Percentiles rank a stretch among this genome's conserved stretches.
phyloP scores from a whole-genome alignment of 2,888 invertebrate genomes.

The Rhopalosiphum nymphaeae region DNA sequence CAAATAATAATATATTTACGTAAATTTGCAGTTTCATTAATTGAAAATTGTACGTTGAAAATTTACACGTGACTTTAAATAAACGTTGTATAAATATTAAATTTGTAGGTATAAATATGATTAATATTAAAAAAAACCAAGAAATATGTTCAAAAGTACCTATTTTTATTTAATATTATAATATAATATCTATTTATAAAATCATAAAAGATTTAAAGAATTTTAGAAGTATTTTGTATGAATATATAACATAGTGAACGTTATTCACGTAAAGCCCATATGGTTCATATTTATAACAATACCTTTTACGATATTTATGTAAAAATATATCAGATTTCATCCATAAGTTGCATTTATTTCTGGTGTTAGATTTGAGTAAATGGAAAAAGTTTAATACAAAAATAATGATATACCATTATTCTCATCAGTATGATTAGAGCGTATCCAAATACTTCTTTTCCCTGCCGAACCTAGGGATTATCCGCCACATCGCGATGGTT shows the following conservation, averaged over 20 bases:
- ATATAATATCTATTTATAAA: neutral
- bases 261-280: neutral
- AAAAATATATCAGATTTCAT: neutral
- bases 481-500: constrained; percentile 3
- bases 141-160: neutral
- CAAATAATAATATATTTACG: neutral
- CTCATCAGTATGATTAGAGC: constrained; percentile 32
- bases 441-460: constrained; percentile 18
- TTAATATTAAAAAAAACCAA: neutral
- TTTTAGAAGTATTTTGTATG: neutral
- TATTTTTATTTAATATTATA: neutral
- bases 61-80: neutral
- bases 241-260: neutral
- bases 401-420: neutral
- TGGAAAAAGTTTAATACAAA: constrained; percentile 32
- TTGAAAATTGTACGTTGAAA: neutral
- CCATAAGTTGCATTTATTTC: neutral
- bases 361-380: neutral
- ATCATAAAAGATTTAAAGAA: neutral
- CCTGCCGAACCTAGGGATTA: constrained; percentile 17
- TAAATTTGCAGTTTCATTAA: neutral
- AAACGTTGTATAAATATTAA: neutral
- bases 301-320: neutral
- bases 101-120: neutral
- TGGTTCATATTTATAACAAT: neutral